Base-by-base conservation (phyloP, 2,797 vertebrate genomes). In the Oreochromis grahami region DNA sequence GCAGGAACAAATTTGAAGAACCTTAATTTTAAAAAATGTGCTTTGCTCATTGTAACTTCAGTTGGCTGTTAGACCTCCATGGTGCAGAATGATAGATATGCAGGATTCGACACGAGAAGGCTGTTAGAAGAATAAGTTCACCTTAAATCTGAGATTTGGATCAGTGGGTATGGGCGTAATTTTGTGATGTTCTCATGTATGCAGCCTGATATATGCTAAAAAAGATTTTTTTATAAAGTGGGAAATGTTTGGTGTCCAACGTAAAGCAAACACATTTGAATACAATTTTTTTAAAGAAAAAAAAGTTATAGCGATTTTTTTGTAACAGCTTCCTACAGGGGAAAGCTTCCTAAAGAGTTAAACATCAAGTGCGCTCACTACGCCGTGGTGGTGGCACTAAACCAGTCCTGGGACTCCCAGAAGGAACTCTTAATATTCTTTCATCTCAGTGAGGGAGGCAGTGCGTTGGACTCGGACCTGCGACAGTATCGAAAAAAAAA, bases 391-490 rank as follows among this genome's bases (percentile, higher is more conserved):
- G 58, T 55, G 68, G 43, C 60, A 80, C n/a, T 53, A 41, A 60
- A 48, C 68, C 43, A 11, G 50, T 74, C 17, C 56, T 63, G 79
- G 77, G 76, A 85, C 79, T 77, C 80, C 45, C 70, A 74, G 15
- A 48, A 72, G 55, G 41, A 82, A 80, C 80, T 88, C 65, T 55
- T 12, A 63, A 63, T 56, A 77, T 21, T 36, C 70, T 74, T 41
- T 60, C 29, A 68, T 58, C 81, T 78, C 32, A 19, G 36, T 5
- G 77, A 58, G 43, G 41, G 78, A 78, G 82, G 76, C 9, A 81
- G 80, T 41, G 76, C 72, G 34, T 76, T 55, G 41, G 29, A 52
- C 79, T 91, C 82, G 84, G 52, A 92, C 87, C 86, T 58, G 48
- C 77, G 34, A 51, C 83, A 80, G 43, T 77, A 53, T 65, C 5